Evolutionary conservation across 2,888 invertebrate genomes (phyloP).

Genomic region (Oxytorus armatus): DNA sequence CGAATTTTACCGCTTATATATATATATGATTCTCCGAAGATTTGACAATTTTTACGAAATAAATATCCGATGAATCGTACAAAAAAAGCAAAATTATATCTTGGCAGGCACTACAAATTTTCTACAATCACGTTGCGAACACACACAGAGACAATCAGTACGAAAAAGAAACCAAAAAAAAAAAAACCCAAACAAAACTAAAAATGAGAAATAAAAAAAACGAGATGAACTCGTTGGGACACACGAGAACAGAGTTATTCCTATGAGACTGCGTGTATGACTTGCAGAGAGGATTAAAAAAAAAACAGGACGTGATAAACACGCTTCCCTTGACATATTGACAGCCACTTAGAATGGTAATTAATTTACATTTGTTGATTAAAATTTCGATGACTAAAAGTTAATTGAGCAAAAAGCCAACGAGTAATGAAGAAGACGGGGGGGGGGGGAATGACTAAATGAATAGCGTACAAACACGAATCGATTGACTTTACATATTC

Average conservation of each 20-base stretch:
- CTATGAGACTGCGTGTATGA: constrained; percentile 12
- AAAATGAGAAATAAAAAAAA: too few species aligned
- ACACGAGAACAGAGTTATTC: constrained; percentile 26
- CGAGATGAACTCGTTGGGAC: too few species aligned
- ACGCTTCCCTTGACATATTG: constrained; percentile 40
- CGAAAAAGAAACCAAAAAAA: constrained; percentile 26
- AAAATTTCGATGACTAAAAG: constrained; percentile 16
- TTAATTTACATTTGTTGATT: constrained; percentile 46
- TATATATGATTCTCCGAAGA: too few species aligned
- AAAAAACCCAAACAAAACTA: too few species aligned
- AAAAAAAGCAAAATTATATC: constrained; percentile 11
- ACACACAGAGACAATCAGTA: constrained; percentile 15
- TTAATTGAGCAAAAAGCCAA: constrained; percentile 21
- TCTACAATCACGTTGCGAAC: constrained; percentile 48
- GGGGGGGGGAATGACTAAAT: too few species aligned
- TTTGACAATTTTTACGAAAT: constrained; percentile 1
- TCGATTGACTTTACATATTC: constrained; percentile 19
- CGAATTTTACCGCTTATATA: too few species aligned
- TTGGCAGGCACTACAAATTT: constrained; percentile 51
- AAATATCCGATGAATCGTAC: constrained; percentile 15
- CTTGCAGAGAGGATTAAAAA: constrained; percentile 1
- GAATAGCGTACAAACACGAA: not conserved
- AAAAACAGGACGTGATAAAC: constrained; percentile 35
- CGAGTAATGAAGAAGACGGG: too few species aligned
- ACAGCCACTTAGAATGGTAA: constrained; percentile 56